Evolutionary conservation across 2,797 vertebrate genomes (phyloP), one percentile per base, ranked within the genome.

Genomic region (Halcyon smyrnensis): DNA sequence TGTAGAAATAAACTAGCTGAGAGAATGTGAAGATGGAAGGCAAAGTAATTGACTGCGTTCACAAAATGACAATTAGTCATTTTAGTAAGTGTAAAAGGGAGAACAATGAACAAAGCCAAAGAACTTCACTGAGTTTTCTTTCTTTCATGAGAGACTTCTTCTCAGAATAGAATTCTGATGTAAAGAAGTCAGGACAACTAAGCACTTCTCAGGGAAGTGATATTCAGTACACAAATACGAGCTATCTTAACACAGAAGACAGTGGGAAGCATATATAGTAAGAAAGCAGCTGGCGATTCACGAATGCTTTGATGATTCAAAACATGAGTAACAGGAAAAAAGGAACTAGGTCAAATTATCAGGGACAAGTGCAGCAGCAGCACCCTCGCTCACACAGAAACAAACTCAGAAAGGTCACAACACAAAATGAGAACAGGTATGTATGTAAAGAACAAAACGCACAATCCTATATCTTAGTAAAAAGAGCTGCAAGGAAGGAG

Each of bases 231-330:
- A 79, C 54, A 91, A 90, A 77, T 23, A 89, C 21, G 84, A 69
- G 77, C 60, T 59, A 62, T 32, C 37, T 81, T 68, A 94, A 76
- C 54, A 32, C 2, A 2, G 63, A 82, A 63, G 63, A 69, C 0
- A 43, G 86, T 53, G 45, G 50, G 28, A 82, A 90, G 51, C 69
- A 90, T 62, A 73, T 73, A 56, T 62, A 94, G 50, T 41, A 81
- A 88, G 59, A 79, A 43, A 90, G 50, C 85, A 93, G 75, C 70
- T 92, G 90, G 67, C 1, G 2, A 93, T 48, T 92, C 70, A 93
- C 46, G 76, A 93, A 76, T 76, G 51, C 60, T 92, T 76, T 84
- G 63, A 87, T 79, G 80, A 90, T 59, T 90, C 18, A n/a, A 88
- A 91, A 91, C 4, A 0, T 12, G 36, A 69, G 57, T 62, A 82